These are phyloP conservation scores for Rhodeus uyekii DNA, from an alignment of 2,797 vertebrate genomes.

Conservation along the genomic window DNA sequence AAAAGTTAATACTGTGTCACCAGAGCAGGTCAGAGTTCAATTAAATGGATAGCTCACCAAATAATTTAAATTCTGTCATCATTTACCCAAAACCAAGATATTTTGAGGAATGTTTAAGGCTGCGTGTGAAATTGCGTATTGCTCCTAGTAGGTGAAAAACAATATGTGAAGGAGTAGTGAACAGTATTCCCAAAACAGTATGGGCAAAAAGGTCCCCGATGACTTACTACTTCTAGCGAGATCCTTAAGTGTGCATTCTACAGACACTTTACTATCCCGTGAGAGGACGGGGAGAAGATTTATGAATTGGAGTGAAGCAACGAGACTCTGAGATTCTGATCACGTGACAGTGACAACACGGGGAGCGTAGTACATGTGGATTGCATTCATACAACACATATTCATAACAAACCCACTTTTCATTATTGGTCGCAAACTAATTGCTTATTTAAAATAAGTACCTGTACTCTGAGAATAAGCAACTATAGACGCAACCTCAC, in stretches of 20 bases:
- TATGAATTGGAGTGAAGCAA: not conserved
- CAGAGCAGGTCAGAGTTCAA: constrained; percentile 11
- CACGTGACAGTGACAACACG: not conserved
- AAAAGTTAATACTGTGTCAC: constrained; percentile 33
- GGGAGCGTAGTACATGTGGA: not conserved
- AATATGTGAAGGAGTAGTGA: not conserved
- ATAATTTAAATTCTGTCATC: not conserved
- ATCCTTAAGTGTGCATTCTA: not conserved
- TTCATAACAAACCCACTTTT: not conserved
- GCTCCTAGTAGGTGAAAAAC: not conserved
- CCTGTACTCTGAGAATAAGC: not conserved
- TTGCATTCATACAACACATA: not conserved
- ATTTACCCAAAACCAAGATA: not conserved
- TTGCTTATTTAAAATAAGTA: no score
- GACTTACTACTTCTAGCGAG: not conserved
- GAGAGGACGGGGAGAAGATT: not conserved
- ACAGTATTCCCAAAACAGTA: not conserved
- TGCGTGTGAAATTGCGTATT: not conserved
- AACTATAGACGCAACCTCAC: not conserved
- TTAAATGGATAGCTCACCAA: not conserved
- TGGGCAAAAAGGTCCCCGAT: not conserved
- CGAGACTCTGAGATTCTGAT: not conserved
- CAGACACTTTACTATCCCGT: not conserved
- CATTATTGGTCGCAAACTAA: not conserved
- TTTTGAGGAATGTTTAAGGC: not conserved